A percentile compares a stretch with the other conserved stretches of the same genome.
phyloP scores from a whole-genome alignment of 2,888 invertebrate genomes.

The Lepas anatifera region DNA sequence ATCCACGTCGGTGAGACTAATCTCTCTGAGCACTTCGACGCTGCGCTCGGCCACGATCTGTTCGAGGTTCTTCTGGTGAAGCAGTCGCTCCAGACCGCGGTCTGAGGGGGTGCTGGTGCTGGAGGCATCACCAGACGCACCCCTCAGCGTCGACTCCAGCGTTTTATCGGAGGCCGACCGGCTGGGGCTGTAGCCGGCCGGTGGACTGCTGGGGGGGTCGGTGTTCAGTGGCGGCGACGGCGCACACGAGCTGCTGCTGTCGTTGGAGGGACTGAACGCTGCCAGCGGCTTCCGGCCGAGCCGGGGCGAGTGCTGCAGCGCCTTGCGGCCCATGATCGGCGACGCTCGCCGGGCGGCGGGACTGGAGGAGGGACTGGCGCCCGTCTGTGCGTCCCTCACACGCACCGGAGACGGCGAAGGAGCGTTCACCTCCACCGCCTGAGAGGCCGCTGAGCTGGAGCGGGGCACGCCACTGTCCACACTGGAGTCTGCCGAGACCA shows the following conservation, averaged over 20 bases:
- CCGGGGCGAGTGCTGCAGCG: slow-evolving; percentile 44
- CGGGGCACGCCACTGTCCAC: slow-evolving; percentile 12
- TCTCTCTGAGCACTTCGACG: slow-evolving; percentile 32
- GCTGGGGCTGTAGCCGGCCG: slow-evolving; percentile 13
- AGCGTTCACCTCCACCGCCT: slow-evolving; percentile 15
- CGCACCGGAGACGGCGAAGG: slow-evolving; percentile 18
- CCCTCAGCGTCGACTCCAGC: slow-evolving; percentile 8
- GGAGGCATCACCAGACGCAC: no score
- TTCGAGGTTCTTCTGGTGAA: slow-evolving; percentile 54
- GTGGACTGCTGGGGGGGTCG: slow-evolving; percentile 18
- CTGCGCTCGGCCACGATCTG: slow-evolving; percentile 41
- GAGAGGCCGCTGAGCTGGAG: slow-evolving; percentile 13
- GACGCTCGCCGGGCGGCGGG: slow-evolving; percentile 40
- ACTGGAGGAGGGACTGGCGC: slow-evolving; percentile 14
- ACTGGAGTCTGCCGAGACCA: slow-evolving; percentile 21
- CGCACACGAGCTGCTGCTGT: no score
- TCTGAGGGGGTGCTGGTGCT: slow-evolving; percentile 17
- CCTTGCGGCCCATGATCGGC: slow-evolving; percentile 43
- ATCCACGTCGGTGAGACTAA: slow-evolving; percentile 13
- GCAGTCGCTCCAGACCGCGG: slow-evolving; percentile 26
- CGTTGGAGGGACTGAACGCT: slow-evolving; percentile 25
- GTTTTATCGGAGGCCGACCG: background rate
- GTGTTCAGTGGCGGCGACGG: slow-evolving; percentile 18
- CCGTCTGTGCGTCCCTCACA: no score
- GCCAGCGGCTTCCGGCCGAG: slow-evolving; percentile 42